Evolutionary conservation across 2,888 invertebrate genomes (phyloP), one percentile per base, ranked within the genome.

Genomic region (Sinhomidia bicolor): DNA sequence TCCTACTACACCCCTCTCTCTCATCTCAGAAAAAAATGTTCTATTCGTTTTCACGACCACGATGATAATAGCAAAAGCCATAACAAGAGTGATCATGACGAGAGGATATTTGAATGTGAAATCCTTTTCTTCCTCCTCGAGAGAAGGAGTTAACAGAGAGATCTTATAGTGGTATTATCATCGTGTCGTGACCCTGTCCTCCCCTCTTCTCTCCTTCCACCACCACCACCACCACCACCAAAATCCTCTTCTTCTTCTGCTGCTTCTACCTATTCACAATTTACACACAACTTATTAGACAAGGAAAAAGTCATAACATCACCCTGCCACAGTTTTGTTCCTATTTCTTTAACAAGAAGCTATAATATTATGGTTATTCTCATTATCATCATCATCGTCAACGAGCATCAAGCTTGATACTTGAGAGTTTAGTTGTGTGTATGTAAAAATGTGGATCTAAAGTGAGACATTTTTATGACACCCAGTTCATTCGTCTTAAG

Each of bases 391-490:
- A 2, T 2, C 20, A 60, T 17, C 14, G n/a, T 74, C 47, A 47
- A 47, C 14, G 47, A 62, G 4, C 17, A 68, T 36, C 20, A 41
- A 41, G 36, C 20, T 41, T 68, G 68, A 41, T 68, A 41, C 68
- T 68, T 68, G 44, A 57, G 44, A 80, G 41, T 47, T 23, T 17
- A 12, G 26, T 44, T 51, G 1, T 20, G 26, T 60, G n/a, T 5
- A 3, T 26, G 26, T 60, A 60, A 20, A 26, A 76, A n/a, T n/a
- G n/a, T n/a, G n/a, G n/a, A n/a, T n/a, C n/a, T 65, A 87, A 82
- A 88, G 82, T 88, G 88, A 88, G 88, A 88, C 88, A 83, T 88
- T 88, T 88, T 88, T 88, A 88, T 88, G 88, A 88, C 88, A 88
- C 83, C 88, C 81, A 88, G 88, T 88, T 88, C 88, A 88, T 88